Base-by-base conservation (phyloP, 2,113 vertebrate species). In the Semnornis frantzii region DNA sequence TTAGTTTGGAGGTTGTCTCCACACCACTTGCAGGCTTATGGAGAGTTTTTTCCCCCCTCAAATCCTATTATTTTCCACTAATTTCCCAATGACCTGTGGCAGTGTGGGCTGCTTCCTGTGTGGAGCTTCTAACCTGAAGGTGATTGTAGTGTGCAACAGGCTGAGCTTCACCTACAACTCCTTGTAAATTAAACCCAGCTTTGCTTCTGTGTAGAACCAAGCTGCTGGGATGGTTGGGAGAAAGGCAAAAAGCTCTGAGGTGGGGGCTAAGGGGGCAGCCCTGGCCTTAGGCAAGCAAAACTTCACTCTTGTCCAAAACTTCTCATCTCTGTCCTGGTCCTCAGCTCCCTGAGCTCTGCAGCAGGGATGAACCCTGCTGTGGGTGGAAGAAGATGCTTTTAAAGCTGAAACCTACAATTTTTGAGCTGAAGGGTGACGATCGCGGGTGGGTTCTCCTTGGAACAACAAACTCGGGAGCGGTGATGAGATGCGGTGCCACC, bases 311-410 rank as follows among this genome's bases (percentile, higher is more conserved):
- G 65, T 46, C 18, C 34, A 28, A 27, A 30, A 33, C 19, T 17
- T 4, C 4, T 3, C 11, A 31, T 34, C 76, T 44, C 15, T 58
- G 57, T 16, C 50, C 42, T 4, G 25, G 25, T 25, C 0, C 0
- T 1, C 13, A 8, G 31, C 1, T 0, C 27, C 6, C 28, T 34
- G 8, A 7, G 81, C 52, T 18, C 19, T 3, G 15, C 0, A 2
- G 15, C 0, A 2, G 5, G 50, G 28, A 4, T 0, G 2, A 14
- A n/a, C 54, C 9, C 9, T 0, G 1, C 39, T 31, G 2, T 10
- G 0, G 5, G n/a, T 9, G 42, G 12, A 4, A 14, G 12, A 24
- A 24, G 23, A 52, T 4, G 50, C 23, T 52, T 52, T 52, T 11
- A 25, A 12, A 52, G 50, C 23, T 25, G 50, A 52, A 52, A 19